phyloP scores from a whole-genome alignment of 2,888 invertebrate genomes.

The Nymphalis polychloros region DNA sequence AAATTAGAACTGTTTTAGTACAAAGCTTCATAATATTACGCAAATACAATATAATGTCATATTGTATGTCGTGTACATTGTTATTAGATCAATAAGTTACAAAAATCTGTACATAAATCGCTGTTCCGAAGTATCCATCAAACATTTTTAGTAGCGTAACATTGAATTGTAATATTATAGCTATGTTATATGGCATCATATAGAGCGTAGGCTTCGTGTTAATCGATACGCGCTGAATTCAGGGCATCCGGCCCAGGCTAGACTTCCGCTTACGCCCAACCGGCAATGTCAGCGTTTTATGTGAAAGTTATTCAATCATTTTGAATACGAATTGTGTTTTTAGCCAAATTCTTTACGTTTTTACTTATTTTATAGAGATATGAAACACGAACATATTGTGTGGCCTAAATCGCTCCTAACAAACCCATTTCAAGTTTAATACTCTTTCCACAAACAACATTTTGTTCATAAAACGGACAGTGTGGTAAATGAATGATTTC shows the following conservation, averaged over 20 bases:
- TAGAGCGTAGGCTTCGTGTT: conserved; percentile 21
- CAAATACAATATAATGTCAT: too few species aligned
- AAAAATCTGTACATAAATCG: too few species aligned
- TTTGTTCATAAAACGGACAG: too few species aligned
- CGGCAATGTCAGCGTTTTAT: conserved; percentile 28
- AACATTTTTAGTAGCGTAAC: neutral
- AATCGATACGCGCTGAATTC: conserved; percentile 41
- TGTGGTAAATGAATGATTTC: too few species aligned
- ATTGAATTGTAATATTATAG: neutral
- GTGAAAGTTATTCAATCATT: conserved; percentile 8
- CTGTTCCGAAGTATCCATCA: too few species aligned
- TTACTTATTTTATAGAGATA: neutral
- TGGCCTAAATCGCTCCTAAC: too few species aligned
- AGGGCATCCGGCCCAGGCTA: conserved; percentile 39
- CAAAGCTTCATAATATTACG: too few species aligned
- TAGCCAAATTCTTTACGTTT: neutral
- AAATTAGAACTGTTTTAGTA: neutral
- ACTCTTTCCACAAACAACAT: too few species aligned
- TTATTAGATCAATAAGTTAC: too few species aligned
- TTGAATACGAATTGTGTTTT: neutral
- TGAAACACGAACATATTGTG: neutral
- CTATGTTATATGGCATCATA: conserved; percentile 3
- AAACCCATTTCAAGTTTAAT: too few species aligned
- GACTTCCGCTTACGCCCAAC: conserved; percentile 39
- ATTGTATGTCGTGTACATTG: too few species aligned